Evolutionary conservation across 1,140 invertebrate genomes (phyloP).

Genomic region (Micrasema minimum): DNA sequence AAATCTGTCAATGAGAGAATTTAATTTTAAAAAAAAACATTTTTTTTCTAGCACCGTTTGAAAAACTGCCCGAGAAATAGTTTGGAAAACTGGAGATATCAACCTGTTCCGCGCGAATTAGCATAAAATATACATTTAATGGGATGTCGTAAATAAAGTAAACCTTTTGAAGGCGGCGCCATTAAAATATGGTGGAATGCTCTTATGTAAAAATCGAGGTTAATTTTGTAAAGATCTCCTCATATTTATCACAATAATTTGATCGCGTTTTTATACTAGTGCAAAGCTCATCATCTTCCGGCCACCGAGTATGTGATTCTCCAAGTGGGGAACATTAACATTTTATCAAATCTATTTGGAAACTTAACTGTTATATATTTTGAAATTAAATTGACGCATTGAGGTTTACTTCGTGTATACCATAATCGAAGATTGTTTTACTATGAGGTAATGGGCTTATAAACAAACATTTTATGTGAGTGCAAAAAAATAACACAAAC

Average conservation of each 20-base stretch:
- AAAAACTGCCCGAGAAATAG: slow-evolving; percentile 24
- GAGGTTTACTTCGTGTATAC: no score
- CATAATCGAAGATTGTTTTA: no score
- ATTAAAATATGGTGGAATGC: slow-evolving; percentile 30
- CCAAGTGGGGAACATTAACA: no score
- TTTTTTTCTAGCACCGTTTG: neutral
- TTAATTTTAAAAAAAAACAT: no score
- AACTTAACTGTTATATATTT: no score
- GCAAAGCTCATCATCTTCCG: neutral
- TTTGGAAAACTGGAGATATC: slow-evolving; percentile 27
- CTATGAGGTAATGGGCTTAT: no score
- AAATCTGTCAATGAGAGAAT: no score
- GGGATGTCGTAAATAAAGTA: slow-evolving; percentile 32
- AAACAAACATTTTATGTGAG: no score
- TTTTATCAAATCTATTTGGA: no score
- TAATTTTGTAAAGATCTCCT: slow-evolving; percentile 31
- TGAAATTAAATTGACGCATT: no score
- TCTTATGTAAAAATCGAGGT: slow-evolving; percentile 33
- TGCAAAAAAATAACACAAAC: no score
- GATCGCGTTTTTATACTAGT: slow-evolving; percentile 13
- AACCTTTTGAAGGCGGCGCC: slow-evolving; percentile 36
- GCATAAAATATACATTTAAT: slow-evolving; percentile 38
- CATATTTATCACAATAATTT: slow-evolving; percentile 33
- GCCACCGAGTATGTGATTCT: slow-evolving; percentile 5
- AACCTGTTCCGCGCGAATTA: slow-evolving; percentile 30